A percentile compares a stretch with the other conserved stretches of the same genome.
Evolutionary conservation across 2,888 invertebrate genomes (phyloP).

Genomic region (Steinernema scapterisci): DNA sequence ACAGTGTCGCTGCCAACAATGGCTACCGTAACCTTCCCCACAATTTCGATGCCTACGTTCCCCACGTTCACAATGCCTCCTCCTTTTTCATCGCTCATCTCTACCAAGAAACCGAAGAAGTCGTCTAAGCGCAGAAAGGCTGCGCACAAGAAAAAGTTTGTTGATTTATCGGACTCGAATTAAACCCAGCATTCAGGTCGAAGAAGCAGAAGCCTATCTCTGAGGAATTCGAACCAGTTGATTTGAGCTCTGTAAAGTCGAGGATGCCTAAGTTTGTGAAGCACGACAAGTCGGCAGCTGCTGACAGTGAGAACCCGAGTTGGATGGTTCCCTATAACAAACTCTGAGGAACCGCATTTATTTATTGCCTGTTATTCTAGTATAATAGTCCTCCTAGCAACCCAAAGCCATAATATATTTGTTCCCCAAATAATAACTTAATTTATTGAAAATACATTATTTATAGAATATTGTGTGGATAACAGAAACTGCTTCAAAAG

Average conservation of each 20-base stretch:
- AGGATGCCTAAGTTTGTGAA: slow-evolving; percentile 13
- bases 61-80: slow-evolving; percentile 27
- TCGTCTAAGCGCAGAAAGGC: slow-evolving; percentile 5
- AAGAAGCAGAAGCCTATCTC: not conserved
- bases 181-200: not conserved
- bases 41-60: slow-evolving; percentile 21
- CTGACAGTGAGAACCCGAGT: not conserved
- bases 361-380: no score
- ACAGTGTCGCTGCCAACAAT: slow-evolving; percentile 4
- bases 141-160: not conserved
- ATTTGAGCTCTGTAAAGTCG: not conserved
- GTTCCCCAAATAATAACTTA: no score
- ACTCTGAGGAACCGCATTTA: no score
- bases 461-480: no score
- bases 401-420: no score
- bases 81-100: not conserved
- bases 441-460: no score
- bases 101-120: slow-evolving; percentile 21
- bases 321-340: slow-evolving; percentile 26
- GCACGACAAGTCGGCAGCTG: not conserved
- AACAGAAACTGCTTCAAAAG: no score
- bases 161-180: not conserved
- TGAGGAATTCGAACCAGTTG: not conserved
- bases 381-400: no score
- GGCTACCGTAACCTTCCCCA: slow-evolving; percentile 15